A percentile compares a stretch with the other conserved stretches of the same genome.
phyloP scores from a whole-genome alignment of 2,797 vertebrate species.

The Balearica regulorum region DNA sequence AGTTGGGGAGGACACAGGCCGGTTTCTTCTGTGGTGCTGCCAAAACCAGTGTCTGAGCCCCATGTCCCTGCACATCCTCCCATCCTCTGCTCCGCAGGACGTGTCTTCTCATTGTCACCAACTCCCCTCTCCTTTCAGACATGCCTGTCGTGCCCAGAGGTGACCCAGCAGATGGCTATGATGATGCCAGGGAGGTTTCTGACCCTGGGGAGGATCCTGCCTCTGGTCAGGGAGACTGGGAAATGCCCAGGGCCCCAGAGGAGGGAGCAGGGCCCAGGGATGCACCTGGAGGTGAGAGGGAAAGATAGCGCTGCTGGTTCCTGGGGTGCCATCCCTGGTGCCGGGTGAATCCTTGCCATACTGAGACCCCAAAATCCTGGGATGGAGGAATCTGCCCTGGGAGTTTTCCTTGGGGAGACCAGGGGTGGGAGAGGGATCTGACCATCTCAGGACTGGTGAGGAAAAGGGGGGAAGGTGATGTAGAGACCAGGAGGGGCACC shows the following conservation, averaged over 20 bases:
- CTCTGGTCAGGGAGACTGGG: not conserved
- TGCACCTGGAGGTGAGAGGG: not conserved
- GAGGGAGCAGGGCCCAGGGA: not conserved
- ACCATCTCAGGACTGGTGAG: not conserved
- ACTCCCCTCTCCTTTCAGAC: not conserved
- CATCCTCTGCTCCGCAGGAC: no score
- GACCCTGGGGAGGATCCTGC: not conserved
- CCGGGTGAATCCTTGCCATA: accelerated
- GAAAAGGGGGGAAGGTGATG: not conserved
- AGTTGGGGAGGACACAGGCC: no score
- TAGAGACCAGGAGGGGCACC: no score
- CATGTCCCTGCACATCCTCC: not conserved
- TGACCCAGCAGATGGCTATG: not conserved
- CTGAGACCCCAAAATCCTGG: no score
- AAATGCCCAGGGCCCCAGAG: not conserved
- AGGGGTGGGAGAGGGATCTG: not conserved
- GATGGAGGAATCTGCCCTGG: not conserved
- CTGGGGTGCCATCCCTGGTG: not conserved
- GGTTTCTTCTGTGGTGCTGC: not conserved
- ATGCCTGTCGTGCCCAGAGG: not conserved
- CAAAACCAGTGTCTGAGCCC: no score
- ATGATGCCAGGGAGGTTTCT: not conserved
- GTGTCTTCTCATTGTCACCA: not conserved
- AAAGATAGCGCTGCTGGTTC: not conserved
- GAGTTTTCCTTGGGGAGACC: not conserved